These are phyloP conservation scores for Microplitis deprimator DNA, from an alignment of 2,888 invertebrate genomes.

Conservation along the genomic window DNA sequence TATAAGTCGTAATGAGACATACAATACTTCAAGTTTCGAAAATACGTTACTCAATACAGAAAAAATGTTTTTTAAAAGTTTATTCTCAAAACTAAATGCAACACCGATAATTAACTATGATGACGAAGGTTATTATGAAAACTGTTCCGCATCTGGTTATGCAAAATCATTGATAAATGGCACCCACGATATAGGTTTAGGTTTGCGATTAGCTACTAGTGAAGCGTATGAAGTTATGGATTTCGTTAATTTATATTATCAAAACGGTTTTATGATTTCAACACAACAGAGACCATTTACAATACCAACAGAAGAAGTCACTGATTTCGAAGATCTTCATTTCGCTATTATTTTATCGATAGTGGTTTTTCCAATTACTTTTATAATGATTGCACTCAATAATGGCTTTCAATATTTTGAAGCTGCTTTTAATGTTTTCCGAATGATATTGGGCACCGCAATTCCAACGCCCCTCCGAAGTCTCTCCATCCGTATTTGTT, in stretches of 20 bases:
- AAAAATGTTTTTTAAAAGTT: background rate
- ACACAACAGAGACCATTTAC: background rate
- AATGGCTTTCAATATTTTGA: background rate
- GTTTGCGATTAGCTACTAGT: background rate
- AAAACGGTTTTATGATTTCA: background rate
- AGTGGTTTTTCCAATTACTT: background rate
- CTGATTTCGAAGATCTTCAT: background rate
- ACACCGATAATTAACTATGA: background rate
- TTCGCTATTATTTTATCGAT: background rate
- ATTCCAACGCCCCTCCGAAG: background rate
- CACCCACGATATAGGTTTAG: background rate
- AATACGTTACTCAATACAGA: background rate
- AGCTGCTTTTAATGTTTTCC: background rate
- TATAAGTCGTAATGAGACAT: background rate
- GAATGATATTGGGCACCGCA: background rate
- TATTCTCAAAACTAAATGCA: background rate
- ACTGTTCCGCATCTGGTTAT: background rate
- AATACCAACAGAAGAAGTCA: background rate
- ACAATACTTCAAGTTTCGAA: background rate
- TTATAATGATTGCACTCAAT: background rate
- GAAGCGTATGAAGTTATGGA: background rate
- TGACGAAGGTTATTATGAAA: background rate
- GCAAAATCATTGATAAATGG: background rate
- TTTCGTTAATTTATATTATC: background rate
- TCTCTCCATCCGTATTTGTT: background rate